Percentiles rank a stretch among this genome's conserved stretches.
Evolutionary conservation across 2,888 invertebrate species (phyloP).

Genomic region (Apodemia hepburni): DNA sequence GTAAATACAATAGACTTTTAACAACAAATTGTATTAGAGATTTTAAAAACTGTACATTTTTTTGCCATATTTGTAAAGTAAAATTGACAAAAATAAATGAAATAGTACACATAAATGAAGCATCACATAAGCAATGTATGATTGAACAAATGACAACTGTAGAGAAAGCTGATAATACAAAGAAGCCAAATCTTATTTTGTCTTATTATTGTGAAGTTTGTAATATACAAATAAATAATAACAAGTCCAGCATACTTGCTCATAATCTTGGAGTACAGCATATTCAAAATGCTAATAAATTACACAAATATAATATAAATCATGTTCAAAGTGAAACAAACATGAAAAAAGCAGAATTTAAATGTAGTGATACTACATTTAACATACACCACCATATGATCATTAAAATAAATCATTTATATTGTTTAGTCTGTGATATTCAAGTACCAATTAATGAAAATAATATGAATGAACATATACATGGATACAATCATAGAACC

Average conservation of each 20-base stretch:
- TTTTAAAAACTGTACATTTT: constrained; percentile 3
- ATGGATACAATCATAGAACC: not conserved
- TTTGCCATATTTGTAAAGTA: constrained; percentile 19
- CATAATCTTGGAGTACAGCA: constrained; percentile 19
- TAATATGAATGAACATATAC: constrained; percentile 1
- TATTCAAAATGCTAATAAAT: constrained; percentile 3
- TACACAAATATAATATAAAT: not conserved
- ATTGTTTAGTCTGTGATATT: constrained; percentile 9
- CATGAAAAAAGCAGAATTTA: not conserved
- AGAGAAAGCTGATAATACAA: not conserved
- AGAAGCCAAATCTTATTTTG: not conserved
- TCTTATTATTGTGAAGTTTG: constrained; percentile 21
- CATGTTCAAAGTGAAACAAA: not conserved
- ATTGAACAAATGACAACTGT: not conserved
- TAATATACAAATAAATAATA: constrained; percentile 16
- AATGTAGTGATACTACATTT: not conserved
- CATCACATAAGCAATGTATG: constrained; percentile 9
- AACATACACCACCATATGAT: not conserved
- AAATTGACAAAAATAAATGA: not conserved
- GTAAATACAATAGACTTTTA: not conserved
- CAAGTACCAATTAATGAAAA: not conserved
- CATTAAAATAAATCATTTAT: not conserved
- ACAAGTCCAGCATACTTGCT: constrained; percentile 11
- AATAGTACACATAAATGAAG: not conserved
- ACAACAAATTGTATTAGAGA: not conserved